phyloP scores from a whole-genome alignment of 1,140 invertebrate species.

The Chrysoperla carnea region DNA sequence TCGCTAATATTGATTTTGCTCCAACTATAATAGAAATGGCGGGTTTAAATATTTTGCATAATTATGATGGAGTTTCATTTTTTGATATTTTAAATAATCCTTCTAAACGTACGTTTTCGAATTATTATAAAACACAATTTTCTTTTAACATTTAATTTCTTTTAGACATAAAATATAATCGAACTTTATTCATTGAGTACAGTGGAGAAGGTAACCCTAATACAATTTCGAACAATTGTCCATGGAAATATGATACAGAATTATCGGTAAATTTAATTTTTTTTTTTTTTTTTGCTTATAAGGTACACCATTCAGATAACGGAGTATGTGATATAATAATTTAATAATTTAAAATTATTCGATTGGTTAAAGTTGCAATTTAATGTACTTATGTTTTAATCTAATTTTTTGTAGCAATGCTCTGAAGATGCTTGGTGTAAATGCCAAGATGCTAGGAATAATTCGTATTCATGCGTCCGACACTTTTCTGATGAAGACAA shows the following conservation, averaged over 20 bases:
- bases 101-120: constrained; percentile 6
- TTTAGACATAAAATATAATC: constrained; percentile 14
- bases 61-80: constrained; percentile 50
- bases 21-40: constrained; percentile 61
- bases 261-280: constrained; percentile 30
- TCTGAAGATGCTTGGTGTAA: constrained; percentile 47
- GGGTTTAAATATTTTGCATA: constrained; percentile 25
- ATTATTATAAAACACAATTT: constrained; percentile 5
- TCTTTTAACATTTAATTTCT: constrained; percentile 1
- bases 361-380: too few species aligned
- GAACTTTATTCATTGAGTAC: constrained; percentile 57
- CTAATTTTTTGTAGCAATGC: constrained; percentile 35
- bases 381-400: constrained; percentile 5
- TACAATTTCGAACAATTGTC: constrained; percentile 31
- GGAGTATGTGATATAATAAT: too few species aligned
- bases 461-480: constrained; percentile 63
- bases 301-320: too few species aligned
- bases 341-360: too few species aligned
- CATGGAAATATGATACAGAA: constrained; percentile 29
- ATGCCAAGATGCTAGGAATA: constrained; percentile 67
- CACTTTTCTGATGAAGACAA: constrained; percentile 32
- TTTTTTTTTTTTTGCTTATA: constrained; percentile 4
- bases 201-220: constrained; percentile 46
- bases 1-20: constrained; percentile 63
- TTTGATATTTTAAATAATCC: background rate